Evolutionary conservation across 2,888 invertebrate species (phyloP).

Genomic region (Lasioglossum marginatum): DNA sequence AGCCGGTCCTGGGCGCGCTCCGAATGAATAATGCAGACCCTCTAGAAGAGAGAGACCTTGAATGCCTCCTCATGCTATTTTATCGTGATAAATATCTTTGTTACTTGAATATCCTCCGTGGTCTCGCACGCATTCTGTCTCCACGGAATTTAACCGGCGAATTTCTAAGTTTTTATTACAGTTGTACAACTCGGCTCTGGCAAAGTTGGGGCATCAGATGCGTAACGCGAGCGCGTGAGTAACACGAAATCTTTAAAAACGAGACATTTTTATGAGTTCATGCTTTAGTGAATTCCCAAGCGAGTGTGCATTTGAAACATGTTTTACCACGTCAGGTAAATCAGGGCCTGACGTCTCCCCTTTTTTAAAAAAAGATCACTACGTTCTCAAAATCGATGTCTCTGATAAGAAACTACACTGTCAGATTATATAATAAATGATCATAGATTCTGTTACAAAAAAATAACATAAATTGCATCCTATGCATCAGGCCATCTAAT

Average conservation of each 20-base stretch:
- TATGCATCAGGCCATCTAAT: no score
- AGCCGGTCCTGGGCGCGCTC: neutral
- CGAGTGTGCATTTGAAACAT: neutral
- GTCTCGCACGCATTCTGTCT: neutral
- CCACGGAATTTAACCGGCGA: neutral
- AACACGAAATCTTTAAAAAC: neutral
- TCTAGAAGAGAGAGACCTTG: neutral
- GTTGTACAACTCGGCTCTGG: neutral
- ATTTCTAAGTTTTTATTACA: neutral
- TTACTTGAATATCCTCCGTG: neutral
- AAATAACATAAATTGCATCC: no score
- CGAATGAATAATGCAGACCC: slow-evolving; percentile 1
- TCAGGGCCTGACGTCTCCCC: no score
- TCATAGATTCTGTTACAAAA: no score
- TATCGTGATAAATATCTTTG: neutral
- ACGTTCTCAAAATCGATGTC: neutral
- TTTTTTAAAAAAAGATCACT: no score
- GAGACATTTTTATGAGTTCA: neutral
- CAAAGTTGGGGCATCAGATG: neutral
- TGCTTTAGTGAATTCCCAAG: neutral
- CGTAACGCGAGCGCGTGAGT: neutral
- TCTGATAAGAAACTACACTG: neutral
- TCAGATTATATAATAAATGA: no score
- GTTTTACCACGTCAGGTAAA: neutral
- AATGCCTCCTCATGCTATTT: no score